phyloP scores from a whole-genome alignment of 1,140 invertebrate genomes.

The Drosophila sproati region DNA sequence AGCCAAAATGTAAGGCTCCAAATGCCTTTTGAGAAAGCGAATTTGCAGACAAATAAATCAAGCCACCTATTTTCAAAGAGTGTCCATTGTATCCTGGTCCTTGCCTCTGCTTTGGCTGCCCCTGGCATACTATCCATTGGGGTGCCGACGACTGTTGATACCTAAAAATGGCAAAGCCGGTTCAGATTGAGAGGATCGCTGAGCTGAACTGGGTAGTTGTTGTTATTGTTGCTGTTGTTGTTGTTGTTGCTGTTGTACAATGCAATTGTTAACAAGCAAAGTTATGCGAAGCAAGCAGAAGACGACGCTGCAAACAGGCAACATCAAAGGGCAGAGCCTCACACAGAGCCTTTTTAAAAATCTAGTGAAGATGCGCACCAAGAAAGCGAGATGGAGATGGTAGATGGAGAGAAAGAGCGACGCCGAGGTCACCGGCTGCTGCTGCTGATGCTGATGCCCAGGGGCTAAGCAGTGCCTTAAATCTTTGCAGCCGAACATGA shows the following conservation, averaged over 20 bases:
- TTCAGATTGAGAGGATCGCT: slow-evolving; percentile 73
- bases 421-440: slow-evolving; percentile 34
- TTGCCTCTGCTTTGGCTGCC: neutral
- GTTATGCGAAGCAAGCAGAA: slow-evolving; percentile 73
- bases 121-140: slow-evolving; percentile 31
- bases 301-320: slow-evolving; percentile 54
- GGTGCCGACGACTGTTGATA: slow-evolving; percentile 70
- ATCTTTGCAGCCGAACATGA: slow-evolving; percentile 78
- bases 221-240: slow-evolving; percentile 37
- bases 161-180: slow-evolving; percentile 77
- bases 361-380: slow-evolving; percentile 45
- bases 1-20: slow-evolving; percentile 55
- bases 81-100: slow-evolving; percentile 69
- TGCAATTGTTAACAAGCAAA: slow-evolving; percentile 83
- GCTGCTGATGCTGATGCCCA: slow-evolving; percentile 31
- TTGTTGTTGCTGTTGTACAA: slow-evolving; percentile 66
- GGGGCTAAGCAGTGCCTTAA: slow-evolving; percentile 59
- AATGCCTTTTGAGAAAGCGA: slow-evolving; percentile 82
- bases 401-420: slow-evolving; percentile 25
- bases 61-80: slow-evolving; percentile 80
- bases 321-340: slow-evolving; percentile 71
- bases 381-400: slow-evolving; percentile 24
- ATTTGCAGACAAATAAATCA: slow-evolving; percentile 84
- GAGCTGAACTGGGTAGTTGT: slow-evolving; percentile 13
- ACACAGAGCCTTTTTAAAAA: slow-evolving; percentile 47